Evolutionary conservation across 2,113 vertebrate species (phyloP).

Genomic region (Perca flavescens): DNA sequence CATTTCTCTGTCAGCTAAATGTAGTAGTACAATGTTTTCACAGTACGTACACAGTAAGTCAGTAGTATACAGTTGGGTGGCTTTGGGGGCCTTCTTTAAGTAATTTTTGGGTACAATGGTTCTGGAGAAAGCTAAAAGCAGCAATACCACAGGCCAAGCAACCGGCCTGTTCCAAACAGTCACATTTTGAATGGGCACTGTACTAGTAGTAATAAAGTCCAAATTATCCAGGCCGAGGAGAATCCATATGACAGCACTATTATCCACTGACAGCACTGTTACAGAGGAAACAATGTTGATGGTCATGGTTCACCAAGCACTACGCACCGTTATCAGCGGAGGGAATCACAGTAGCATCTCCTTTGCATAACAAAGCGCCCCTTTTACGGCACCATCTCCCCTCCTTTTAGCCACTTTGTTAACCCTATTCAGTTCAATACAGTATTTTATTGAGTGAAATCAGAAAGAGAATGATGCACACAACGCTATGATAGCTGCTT

Average conservation of each 20-base stretch:
- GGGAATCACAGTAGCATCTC: slow-evolving; percentile 64
- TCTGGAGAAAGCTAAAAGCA: too few relatives aligned
- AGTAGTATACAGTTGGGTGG: too few relatives aligned
- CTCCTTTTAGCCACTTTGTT: slow-evolving; percentile 49
- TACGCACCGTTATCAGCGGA: slow-evolving; percentile 59
- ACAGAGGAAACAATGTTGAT: slow-evolving; percentile 70
- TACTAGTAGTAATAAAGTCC: slow-evolving; percentile 28
- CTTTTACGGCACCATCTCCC: slow-evolving; percentile 39
- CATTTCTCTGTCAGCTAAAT: too few relatives aligned
- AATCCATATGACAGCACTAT: slow-evolving; percentile 67
- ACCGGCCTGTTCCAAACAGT: too few relatives aligned
- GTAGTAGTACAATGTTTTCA: too few relatives aligned
- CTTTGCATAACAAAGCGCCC: slow-evolving; percentile 80
- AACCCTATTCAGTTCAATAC: slow-evolving; percentile 24
- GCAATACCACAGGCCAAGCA: too few relatives aligned
- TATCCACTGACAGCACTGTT: slow-evolving; percentile 70
- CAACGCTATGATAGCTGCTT: slow-evolving; percentile 13
- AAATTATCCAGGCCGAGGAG: slow-evolving; percentile 54
- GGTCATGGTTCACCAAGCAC: slow-evolving; percentile 67
- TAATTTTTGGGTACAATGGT: too few relatives aligned
- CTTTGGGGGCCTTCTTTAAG: too few relatives aligned
- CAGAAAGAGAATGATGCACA: slow-evolving; percentile 18
- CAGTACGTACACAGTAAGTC: too few relatives aligned
- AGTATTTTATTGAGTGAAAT: slow-evolving; percentile 52
- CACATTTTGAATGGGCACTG: too few relatives aligned